Evolutionary conservation across 1,140 invertebrate species (phyloP).

Genomic region (Drosophila watanabei): DNA sequence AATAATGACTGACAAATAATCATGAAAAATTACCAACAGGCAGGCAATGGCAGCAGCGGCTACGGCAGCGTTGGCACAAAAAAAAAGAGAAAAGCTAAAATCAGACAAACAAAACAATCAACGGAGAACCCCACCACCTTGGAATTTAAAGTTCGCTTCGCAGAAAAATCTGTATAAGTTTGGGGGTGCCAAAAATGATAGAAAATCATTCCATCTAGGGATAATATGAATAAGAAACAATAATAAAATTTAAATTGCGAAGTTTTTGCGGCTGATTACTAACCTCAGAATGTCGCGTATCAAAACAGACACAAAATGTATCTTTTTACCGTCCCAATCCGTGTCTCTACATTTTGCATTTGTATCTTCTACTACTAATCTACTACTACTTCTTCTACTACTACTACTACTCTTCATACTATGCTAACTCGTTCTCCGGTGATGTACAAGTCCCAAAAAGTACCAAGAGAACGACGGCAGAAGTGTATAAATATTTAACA

Average conservation of each 20-base stretch:
- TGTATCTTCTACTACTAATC: slow-evolving; percentile 17
- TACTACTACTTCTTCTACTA: no score
- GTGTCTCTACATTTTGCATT: slow-evolving; percentile 50
- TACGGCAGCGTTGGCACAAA: neutral
- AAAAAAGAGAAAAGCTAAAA: slow-evolving; percentile 35
- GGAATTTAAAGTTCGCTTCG: slow-evolving; percentile 59
- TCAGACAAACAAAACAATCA: slow-evolving; percentile 61
- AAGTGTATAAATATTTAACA: slow-evolving; percentile 51
- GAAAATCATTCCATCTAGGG: slow-evolving; percentile 24
- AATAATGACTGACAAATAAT: slow-evolving; percentile 72
- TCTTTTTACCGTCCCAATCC: neutral
- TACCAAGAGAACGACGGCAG: slow-evolving; percentile 12
- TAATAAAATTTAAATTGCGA: slow-evolving; percentile 22
- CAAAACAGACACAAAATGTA: slow-evolving; percentile 29
- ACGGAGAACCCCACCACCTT: slow-evolving; percentile 50
- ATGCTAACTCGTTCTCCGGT: slow-evolving; percentile 24
- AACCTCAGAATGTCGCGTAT: slow-evolving; percentile 49
- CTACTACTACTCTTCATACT: neutral
- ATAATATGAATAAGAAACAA: slow-evolving; percentile 30
- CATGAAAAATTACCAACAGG: slow-evolving; percentile 66
- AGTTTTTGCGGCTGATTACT: slow-evolving; percentile 22
- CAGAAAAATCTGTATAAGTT: slow-evolving; percentile 65
- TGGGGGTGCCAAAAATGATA: slow-evolving; percentile 23
- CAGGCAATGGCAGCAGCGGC: slow-evolving; percentile 46
- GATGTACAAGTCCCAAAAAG: slow-evolving; percentile 60